Conservation (phyloP, 2,113 vertebrate genomes). For the Anoura caudifer region DNA sequence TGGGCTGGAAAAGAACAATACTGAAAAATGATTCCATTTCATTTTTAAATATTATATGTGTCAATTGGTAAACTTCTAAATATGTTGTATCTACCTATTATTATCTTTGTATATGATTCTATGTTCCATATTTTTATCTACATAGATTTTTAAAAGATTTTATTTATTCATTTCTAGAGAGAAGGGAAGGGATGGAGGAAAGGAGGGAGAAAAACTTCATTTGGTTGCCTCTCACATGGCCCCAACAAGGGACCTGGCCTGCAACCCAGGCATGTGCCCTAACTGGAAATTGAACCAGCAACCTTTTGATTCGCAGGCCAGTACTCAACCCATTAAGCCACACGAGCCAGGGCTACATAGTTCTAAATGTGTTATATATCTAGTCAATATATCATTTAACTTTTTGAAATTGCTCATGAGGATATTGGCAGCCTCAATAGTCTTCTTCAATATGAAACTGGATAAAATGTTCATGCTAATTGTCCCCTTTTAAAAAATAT, state of each 20-base stretch:
- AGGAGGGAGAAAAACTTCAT: too few relatives aligned
- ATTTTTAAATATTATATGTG: neutral
- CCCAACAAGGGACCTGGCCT: too few relatives aligned
- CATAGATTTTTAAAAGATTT: neutral
- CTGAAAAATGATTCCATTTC: neutral
- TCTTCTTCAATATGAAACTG: neutral
- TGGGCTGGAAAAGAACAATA: neutral
- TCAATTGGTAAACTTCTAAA: neutral
- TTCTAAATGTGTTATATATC: too few relatives aligned
- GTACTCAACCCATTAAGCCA: too few relatives aligned
- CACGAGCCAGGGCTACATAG: too few relatives aligned
- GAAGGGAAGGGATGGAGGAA: too few relatives aligned
- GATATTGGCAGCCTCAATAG: neutral
- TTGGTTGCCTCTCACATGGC: too few relatives aligned
- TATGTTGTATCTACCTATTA: neutral
- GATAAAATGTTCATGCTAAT: neutral
- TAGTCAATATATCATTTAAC: neutral
- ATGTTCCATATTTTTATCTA: neutral
- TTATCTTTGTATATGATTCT: neutral
- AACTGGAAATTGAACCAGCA: too few relatives aligned
- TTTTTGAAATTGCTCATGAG: neutral
- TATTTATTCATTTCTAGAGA: too few relatives aligned
- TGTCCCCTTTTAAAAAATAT: neutral
- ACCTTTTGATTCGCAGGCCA: too few relatives aligned
- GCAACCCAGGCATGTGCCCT: too few relatives aligned